Evolutionary conservation across 2,113 vertebrate species (phyloP), one percentile per base, ranked within the genome.

Genomic region (Myotis lucifugus): DNA sequence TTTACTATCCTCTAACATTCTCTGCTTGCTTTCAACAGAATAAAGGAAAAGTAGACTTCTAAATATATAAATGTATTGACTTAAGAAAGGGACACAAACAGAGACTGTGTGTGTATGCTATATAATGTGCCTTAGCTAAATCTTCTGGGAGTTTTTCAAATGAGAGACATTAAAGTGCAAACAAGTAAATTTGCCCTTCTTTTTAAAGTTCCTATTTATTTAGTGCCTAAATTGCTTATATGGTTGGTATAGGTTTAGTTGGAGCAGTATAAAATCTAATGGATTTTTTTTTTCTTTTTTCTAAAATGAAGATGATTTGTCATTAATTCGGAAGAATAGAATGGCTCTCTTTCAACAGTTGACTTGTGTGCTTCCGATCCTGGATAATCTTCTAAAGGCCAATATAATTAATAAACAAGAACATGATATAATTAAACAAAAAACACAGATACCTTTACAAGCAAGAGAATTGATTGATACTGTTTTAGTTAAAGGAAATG

Each of bases 271-370:
- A 87, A 90, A 93, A 93, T 94, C 72, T 96, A 85, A 97, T 40
- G 40, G 11, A 46, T 81, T 72, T 73, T 91, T 94, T 94, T 52
- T 40, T 46, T 34, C 2, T 46, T 92, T 84, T 52, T 70, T 78
- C 85, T 90, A 52, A 15, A 42, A 64, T 98, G 72, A 97, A 99
- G 99, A 99, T 98, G 99, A 99, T 66, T 98, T 99, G 95, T 99
- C 98, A 2, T 98, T 99, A 97, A 98, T 99, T 95, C 99, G 99
- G 97, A 99, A 99, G 98, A 99, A 99, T 93, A 99, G 99, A 95
- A 98, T 99, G 96, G 99, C 99, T 18, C 98, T 99, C 96, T 99
- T 99, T 92, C 99, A 99, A 1, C 99, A 98, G 54, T 97, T 99
- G 89, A 99, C 99, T 0, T 99, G 98, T 86, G 98, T 99, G 0